phyloP scores from a whole-genome alignment of 2,113 vertebrate species.

The Eonycteris spelaea region DNA sequence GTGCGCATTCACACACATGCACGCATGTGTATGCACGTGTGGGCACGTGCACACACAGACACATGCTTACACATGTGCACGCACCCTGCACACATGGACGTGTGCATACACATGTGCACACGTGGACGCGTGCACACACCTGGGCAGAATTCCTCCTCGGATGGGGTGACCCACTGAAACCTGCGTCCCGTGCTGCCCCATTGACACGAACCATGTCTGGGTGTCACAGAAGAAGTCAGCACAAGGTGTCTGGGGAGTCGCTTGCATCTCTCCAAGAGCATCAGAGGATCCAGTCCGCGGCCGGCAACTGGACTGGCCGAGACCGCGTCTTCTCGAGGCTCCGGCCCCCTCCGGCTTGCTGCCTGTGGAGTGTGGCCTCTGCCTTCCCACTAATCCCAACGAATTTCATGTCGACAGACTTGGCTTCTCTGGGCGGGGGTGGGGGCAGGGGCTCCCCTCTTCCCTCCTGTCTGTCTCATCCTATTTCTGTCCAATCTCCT shows the following conservation, averaged over 20 bases:
- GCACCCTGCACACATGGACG: too few relatives aligned
- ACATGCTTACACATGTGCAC: too few relatives aligned
- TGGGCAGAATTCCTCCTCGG: background rate
- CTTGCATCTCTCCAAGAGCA: background rate
- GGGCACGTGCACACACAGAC: rapidly evolving
- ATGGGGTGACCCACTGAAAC: background rate
- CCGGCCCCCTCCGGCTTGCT: background rate
- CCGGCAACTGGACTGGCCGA: rapidly evolving
- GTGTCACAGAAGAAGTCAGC: background rate
- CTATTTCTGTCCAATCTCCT: background rate
- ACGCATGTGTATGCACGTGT: too few relatives aligned
- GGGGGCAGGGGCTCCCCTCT: background rate
- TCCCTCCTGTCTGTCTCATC: background rate
- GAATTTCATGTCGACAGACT: background rate
- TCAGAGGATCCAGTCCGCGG: too few relatives aligned
- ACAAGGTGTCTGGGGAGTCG: background rate
- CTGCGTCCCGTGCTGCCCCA: too few relatives aligned
- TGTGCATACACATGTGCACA: too few relatives aligned
- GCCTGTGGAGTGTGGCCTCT: background rate
- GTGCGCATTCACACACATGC: too few relatives aligned
- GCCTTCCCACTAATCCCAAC: background rate
- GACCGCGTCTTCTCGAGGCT: too few relatives aligned
- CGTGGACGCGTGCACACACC: too few relatives aligned
- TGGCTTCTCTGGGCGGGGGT: background rate
- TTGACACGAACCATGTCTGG: background rate